phyloP scores from a whole-genome alignment of 2,888 invertebrate genomes.

The Hirtodrosophila confusa region DNA sequence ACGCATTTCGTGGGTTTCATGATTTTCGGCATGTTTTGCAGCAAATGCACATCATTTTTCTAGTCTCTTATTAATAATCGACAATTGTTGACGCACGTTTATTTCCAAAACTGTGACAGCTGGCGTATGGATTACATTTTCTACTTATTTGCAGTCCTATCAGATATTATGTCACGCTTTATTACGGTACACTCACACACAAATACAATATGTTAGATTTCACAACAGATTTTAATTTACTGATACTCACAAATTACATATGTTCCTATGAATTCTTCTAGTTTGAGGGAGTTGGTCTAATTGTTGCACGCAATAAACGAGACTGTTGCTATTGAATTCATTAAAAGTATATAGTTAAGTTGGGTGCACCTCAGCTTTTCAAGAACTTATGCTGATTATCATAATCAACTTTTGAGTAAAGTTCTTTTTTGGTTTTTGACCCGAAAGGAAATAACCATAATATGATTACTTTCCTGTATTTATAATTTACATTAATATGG shows the following conservation, averaged over 20 bases:
- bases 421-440: too few species aligned
- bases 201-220: slow-evolving; percentile 31
- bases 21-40: slow-evolving; percentile 40
- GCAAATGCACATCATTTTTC: not conserved
- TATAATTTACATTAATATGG: too few species aligned
- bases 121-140: slow-evolving; percentile 42
- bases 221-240: not conserved
- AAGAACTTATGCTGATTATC: too few species aligned
- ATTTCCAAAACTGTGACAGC: slow-evolving; percentile 29
- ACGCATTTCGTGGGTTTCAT: slow-evolving; percentile 58
- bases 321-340: too few species aligned
- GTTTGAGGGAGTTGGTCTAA: too few species aligned
- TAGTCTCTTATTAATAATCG: slow-evolving; percentile 33
- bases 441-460: too few species aligned
- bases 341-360: too few species aligned
- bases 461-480: too few species aligned
- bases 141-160: slow-evolving; percentile 28
- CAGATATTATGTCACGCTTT: slow-evolving; percentile 45
- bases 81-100: slow-evolving; percentile 30
- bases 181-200: slow-evolving; percentile 23
- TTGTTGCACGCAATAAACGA: too few species aligned
- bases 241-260: not conserved
- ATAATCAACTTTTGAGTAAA: too few species aligned
- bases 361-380: too few species aligned
- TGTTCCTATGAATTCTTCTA: slow-evolving; percentile 21